Conservation (phyloP, 2,888 invertebrate genomes). For the Cryptus viduatorius region DNA sequence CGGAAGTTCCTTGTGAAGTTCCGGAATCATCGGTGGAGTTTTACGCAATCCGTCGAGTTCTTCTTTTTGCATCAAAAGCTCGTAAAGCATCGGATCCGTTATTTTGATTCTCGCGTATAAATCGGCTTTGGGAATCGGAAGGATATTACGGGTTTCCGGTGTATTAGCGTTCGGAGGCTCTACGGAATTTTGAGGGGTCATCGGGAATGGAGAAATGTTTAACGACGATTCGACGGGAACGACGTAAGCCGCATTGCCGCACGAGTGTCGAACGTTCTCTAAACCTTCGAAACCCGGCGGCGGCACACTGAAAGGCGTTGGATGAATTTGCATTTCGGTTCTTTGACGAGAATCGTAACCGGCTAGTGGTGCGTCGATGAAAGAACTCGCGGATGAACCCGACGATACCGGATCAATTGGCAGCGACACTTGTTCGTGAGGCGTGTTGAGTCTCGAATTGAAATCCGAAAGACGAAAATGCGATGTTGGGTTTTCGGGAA, state of each 20-base stretch:
- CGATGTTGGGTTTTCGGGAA: neutral
- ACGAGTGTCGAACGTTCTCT: neutral
- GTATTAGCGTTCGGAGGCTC: no score
- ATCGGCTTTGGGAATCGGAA: no score
- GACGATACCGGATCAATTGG: neutral
- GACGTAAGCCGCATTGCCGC: neutral
- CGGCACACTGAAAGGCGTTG: neutral
- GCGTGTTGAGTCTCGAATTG: neutral
- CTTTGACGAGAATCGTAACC: neutral
- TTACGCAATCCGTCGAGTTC: neutral
- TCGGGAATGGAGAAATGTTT: neutral
- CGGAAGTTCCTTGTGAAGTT: neutral
- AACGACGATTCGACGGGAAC: neutral
- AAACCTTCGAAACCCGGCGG: neutral
- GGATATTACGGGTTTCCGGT: no score
- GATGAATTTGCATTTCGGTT: neutral
- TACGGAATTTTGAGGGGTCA: no score
- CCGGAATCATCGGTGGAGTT: neutral
- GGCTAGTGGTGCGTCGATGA: neutral
- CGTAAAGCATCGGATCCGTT: slow-evolving; percentile 48
- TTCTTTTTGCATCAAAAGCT: slow-evolving; percentile 21
- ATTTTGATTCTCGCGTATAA: slow-evolving; percentile 4
- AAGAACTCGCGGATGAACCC: neutral
- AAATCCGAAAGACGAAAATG: slow-evolving; percentile 15
- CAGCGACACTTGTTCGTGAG: neutral